These are phyloP conservation scores for Meteorus colon DNA, from an alignment of 2,888 invertebrate species.

Conservation along the genomic window DNA sequence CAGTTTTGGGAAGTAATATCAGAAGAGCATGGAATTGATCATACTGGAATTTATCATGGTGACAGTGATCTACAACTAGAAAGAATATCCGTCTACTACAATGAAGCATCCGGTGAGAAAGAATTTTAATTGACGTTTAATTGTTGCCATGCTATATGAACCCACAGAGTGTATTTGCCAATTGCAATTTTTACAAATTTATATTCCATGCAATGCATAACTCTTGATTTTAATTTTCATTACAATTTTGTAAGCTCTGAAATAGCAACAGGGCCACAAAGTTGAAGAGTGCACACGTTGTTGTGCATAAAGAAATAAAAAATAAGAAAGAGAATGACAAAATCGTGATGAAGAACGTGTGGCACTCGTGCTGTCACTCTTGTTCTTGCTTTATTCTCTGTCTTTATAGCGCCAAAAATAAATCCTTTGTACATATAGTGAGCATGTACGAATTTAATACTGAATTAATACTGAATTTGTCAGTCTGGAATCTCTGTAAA, in stretches of 20 bases:
- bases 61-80: constrained; percentile 80
- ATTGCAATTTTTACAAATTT: neutral
- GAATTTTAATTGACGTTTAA: constrained; percentile 23
- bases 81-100: constrained; percentile 80
- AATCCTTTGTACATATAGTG: constrained; percentile 50
- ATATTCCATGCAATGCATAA: neutral
- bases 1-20: constrained; percentile 98
- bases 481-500: constrained; percentile 4
- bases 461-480: constrained; percentile 26
- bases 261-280: neutral
- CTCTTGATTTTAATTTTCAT: neutral
- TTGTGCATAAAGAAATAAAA: constrained; percentile 42
- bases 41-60: constrained; percentile 78
- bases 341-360: constrained; percentile 40
- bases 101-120: constrained; percentile 75
- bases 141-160: neutral
- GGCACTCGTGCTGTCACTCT: constrained; percentile 34
- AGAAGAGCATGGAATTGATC: constrained; percentile 87
- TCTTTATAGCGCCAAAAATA: constrained; percentile 55
- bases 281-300: neutral
- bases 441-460: constrained; percentile 34
- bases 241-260: neutral
- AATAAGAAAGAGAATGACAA: constrained; percentile 48
- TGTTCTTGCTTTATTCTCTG: neutral
- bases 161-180: neutral